These are phyloP conservation scores for Sciurus carolinensis DNA, from an alignment of 2,797 vertebrate genomes.

Conservation along the genomic window DNA sequence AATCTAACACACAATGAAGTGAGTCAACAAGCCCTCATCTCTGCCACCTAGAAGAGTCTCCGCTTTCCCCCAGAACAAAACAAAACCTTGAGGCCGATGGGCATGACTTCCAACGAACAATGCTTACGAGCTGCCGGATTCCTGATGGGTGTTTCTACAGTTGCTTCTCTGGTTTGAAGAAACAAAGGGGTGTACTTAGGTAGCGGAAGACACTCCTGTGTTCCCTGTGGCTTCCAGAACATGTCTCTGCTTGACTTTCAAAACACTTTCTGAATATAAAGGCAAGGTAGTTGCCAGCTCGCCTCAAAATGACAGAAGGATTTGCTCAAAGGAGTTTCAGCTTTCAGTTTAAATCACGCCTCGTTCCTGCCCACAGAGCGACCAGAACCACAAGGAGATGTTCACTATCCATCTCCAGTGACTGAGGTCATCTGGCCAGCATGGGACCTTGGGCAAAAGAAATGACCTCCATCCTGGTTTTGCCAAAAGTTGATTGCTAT, in stretches of 20 bases:
- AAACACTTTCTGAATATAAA: slow-evolving; percentile 78
- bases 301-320: slow-evolving; percentile 46
- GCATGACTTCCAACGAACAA: neutral
- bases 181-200: slow-evolving; percentile 52
- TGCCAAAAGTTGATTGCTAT: neutral
- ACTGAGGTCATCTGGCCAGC: neutral
- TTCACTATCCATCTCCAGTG: neutral
- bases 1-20: slow-evolving; percentile 47
- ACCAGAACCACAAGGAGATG: neutral
- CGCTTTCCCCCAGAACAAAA: slow-evolving; percentile 48
- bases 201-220: slow-evolving; percentile 64
- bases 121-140: neutral
- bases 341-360: slow-evolving; percentile 55
- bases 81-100: slow-evolving; percentile 34
- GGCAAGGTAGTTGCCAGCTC: slow-evolving; percentile 46
- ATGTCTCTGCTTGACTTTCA: slow-evolving; percentile 83
- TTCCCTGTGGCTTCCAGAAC: slow-evolving; percentile 74
- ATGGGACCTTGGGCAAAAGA: neutral
- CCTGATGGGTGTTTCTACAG: slow-evolving; percentile 18
- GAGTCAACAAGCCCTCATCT: slow-evolving; percentile 48
- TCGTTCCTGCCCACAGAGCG: slow-evolving; percentile 29
- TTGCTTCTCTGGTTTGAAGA: neutral
- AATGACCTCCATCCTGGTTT: neutral
- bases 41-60: slow-evolving; percentile 22
- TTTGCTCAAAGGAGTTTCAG: slow-evolving; percentile 49